Conservation (phyloP, 2,113 vertebrate species). For the Cebus imitator region DNA sequence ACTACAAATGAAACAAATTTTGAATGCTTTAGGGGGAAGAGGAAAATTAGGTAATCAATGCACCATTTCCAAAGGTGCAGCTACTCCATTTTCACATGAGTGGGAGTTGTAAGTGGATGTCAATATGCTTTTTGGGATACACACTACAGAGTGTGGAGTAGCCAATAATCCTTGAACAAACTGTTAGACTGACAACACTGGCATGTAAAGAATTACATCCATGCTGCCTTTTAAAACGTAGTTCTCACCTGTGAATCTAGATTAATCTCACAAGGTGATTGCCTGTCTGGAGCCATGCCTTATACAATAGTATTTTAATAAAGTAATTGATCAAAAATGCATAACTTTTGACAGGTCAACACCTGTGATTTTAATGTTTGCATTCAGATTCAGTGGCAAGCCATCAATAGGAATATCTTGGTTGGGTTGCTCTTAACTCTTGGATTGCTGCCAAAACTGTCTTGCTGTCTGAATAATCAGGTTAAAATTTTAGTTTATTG, state of each 20-base stretch:
- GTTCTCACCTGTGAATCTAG: background rate
- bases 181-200: background rate
- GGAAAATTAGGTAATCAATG: background rate
- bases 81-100: background rate
- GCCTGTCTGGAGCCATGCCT: background rate
- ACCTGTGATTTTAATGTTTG: background rate
- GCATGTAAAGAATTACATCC: background rate
- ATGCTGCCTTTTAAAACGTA: background rate
- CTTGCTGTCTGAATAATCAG: too few species aligned
- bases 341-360: background rate
- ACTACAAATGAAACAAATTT: accelerated
- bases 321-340: conserved; percentile 33
- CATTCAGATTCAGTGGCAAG: background rate
- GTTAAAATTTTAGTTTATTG: too few species aligned
- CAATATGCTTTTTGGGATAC: background rate
- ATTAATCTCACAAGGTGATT: background rate
- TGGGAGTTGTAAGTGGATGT: background rate
- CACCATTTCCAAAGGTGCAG: background rate
- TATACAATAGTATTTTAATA: background rate
- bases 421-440: background rate
- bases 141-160: background rate
- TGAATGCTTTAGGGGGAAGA: background rate
- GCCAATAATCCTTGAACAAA: background rate
- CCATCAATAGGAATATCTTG: background rate
- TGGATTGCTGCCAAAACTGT: background rate